These are phyloP conservation scores for Aythya baeri DNA, from an alignment of 2,113 vertebrate species.

Conservation along the genomic window DNA sequence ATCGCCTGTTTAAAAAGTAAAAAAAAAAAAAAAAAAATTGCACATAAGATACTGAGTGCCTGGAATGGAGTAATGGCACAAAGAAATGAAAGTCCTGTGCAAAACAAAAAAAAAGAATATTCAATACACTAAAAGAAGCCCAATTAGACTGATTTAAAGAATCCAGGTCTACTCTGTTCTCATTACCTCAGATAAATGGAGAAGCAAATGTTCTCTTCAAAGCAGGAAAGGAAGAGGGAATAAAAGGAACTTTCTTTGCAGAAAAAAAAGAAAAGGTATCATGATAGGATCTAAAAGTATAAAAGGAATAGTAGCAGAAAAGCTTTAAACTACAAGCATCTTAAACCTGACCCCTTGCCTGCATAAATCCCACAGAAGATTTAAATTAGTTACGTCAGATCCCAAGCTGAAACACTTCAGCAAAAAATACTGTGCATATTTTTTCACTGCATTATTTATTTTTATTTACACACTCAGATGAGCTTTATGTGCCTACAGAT, in stretches of 20 bases:
- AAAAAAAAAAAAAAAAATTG: not conserved
- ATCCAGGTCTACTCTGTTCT: not conserved
- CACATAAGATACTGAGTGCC: not conserved
- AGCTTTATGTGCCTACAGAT: conserved; percentile 34
- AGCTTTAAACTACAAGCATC: not conserved
- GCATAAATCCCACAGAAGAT: not conserved
- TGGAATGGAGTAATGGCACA: not conserved
- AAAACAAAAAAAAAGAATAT: not conserved
- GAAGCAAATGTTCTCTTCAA: conserved; percentile 32
- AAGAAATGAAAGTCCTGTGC: not conserved
- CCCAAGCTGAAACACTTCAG: conserved; percentile 18
- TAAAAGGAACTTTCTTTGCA: conserved; percentile 6
- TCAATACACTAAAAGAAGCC: not conserved
- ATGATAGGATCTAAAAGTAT: not conserved
- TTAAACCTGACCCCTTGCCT: conserved; percentile 11
- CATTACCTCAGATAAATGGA: conserved; percentile 26
- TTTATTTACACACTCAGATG: conserved; percentile 50
- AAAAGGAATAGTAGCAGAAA: not conserved
- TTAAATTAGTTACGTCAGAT: conserved; percentile 23
- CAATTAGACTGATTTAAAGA: conserved; percentile 28
- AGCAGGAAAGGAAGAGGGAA: not conserved
- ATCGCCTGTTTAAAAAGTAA: not conserved
- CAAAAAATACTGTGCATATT: conserved; percentile 56
- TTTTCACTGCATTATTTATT: conserved; percentile 68
- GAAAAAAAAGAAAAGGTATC: not conserved